Evolutionary conservation across 2,888 invertebrate species (phyloP).

Genomic region (Thyatira batis): DNA sequence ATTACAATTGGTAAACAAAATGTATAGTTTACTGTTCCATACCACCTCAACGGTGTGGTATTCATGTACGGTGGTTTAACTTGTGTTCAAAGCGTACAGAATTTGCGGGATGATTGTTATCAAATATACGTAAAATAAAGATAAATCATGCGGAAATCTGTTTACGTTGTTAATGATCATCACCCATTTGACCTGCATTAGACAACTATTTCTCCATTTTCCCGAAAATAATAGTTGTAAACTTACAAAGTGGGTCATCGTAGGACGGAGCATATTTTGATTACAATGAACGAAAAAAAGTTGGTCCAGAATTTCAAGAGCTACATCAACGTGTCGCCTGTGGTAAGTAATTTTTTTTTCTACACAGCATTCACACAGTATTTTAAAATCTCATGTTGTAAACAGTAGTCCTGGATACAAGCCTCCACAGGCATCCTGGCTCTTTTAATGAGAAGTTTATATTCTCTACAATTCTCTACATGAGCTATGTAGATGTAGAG

Average conservation of each 20-base stretch:
- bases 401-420: too few relatives aligned
- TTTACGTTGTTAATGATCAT: constrained; percentile 44
- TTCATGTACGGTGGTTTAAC: constrained; percentile 23
- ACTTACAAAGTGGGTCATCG: constrained; percentile 61
- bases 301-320: constrained; percentile 81
- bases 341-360: constrained; percentile 46
- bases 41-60: constrained; percentile 9
- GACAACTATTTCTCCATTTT: constrained; percentile 25
- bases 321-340: constrained; percentile 75
- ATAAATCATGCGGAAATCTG: constrained; percentile 65
- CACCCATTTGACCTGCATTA: constrained; percentile 35
- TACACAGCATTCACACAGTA: too few relatives aligned
- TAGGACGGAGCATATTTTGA: constrained; percentile 49
- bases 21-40: constrained; percentile 17
- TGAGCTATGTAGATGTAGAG: too few relatives aligned
- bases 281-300: constrained; percentile 81
- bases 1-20: constrained; percentile 18
- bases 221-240: constrained; percentile 30
- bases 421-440: too few relatives aligned
- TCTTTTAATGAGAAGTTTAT: too few relatives aligned
- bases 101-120: constrained; percentile 66
- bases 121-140: constrained; percentile 56
- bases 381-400: too few relatives aligned
- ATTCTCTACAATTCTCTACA: too few relatives aligned
- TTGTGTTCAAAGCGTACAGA: constrained; percentile 42